Percentiles rank a stretch among this genome's conserved stretches.
These are phyloP conservation scores for Apolygus lucorum DNA, from an alignment of 1,140 invertebrate species.

Conservation along the genomic window DNA sequence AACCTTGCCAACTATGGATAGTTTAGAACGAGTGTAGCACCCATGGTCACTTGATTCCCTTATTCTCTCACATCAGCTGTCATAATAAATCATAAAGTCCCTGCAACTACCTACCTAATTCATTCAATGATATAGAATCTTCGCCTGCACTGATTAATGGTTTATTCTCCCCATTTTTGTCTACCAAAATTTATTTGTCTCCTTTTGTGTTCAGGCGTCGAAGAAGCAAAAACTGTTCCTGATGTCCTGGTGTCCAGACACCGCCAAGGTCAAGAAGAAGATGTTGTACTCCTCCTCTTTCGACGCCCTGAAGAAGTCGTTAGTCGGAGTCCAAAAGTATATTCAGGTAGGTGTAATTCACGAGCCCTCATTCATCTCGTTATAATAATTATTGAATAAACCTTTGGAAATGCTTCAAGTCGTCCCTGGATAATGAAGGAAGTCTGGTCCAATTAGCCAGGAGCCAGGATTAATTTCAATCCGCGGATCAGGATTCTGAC, in stretches of 20 bases:
- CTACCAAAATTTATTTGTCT: neutral
- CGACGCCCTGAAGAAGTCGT: conserved; percentile 88
- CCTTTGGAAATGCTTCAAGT: neutral
- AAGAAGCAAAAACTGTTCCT: conserved; percentile 93
- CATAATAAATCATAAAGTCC: too few species aligned
- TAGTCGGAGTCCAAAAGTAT: conserved; percentile 93
- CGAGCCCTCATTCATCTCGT: neutral
- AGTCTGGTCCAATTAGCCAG: neutral
- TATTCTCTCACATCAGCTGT: too few species aligned
- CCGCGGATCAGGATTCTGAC: neutral
- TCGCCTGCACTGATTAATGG: too few species aligned
- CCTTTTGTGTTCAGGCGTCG: conserved; percentile 49
- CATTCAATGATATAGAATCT: too few species aligned
- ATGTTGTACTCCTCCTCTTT: conserved; percentile 95
- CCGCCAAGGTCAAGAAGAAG: conserved; percentile 96
- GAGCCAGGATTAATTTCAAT: neutral
- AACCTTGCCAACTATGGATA: too few species aligned
- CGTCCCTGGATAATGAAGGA: neutral
- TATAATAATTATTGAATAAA: neutral
- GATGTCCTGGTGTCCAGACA: conserved; percentile 96
- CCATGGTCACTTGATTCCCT: too few species aligned
- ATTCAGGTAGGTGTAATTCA: conserved; percentile 56
- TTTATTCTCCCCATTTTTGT: neutral
- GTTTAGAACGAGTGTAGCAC: too few species aligned
- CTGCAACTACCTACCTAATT: too few species aligned